phyloP scores from a whole-genome alignment of 2,113 vertebrate species.

The Boulengerochromis microlepis region DNA sequence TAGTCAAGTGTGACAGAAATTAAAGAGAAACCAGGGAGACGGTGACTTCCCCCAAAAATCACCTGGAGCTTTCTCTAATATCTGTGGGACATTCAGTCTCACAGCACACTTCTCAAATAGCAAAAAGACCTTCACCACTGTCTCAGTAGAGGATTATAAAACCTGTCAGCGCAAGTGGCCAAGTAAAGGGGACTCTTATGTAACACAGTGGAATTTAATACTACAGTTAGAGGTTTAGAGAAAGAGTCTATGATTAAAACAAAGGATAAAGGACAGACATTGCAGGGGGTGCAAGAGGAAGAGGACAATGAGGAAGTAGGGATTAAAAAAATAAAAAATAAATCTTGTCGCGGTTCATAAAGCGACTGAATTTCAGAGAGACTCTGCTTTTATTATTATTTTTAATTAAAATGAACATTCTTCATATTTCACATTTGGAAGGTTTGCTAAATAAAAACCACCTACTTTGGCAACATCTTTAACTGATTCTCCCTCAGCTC shows the following conservation, averaged over 20 bases:
- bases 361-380: not conserved
- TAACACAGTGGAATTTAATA: slow-evolving; percentile 49
- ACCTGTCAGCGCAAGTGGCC: slow-evolving; percentile 51
- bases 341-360: not conserved
- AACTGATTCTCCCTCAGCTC: slow-evolving; percentile 98
- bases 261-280: not conserved
- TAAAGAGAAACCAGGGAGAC: not conserved
- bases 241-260: not conserved
- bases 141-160: slow-evolving; percentile 51
- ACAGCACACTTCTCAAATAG: not conserved
- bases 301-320: not conserved
- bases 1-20: not conserved
- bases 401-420: not conserved
- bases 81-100: not conserved
- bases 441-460: not conserved
- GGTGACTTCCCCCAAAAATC: not conserved
- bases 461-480: slow-evolving; percentile 97
- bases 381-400: not conserved
- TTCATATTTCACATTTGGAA: not conserved
- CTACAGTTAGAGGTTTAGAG: slow-evolving; percentile 8
- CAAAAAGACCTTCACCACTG: slow-evolving; percentile 20
- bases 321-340: not conserved
- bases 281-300: not conserved
- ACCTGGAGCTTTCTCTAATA: slow-evolving; percentile 19
- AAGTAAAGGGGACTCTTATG: slow-evolving; percentile 27